A percentile compares a stretch with the other conserved stretches of the same genome.
Conservation (phyloP, 2,888 invertebrate genomes). For the Xestia sexstrigata region DNA sequence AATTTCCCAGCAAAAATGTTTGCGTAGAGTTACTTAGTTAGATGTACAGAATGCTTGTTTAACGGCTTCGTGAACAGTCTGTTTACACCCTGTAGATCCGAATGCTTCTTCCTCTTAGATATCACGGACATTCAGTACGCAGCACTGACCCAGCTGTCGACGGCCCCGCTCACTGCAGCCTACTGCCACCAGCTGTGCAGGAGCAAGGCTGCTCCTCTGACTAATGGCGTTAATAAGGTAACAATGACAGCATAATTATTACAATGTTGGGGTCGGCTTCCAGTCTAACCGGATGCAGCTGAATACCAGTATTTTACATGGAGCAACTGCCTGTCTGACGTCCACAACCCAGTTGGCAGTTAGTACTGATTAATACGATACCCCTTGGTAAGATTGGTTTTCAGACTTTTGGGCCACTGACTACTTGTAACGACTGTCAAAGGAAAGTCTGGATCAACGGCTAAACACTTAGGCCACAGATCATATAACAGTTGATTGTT, state of each 20-base stretch:
- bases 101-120: slow-evolving; percentile 71
- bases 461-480: not conserved
- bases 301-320: not conserved
- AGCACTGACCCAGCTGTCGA: slow-evolving; percentile 92
- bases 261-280: too few species aligned
- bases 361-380: not conserved
- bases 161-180: slow-evolving; percentile 92
- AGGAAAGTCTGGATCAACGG: not conserved
- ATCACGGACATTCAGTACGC: slow-evolving; percentile 92
- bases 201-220: slow-evolving; percentile 60
- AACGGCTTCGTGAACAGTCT: too few species aligned
- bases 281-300: not conserved
- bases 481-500: too few species aligned
- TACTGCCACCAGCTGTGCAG: slow-evolving; percentile 88
- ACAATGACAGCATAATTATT: not conserved
- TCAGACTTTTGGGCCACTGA: not conserved
- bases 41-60: too few species aligned
- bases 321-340: too few species aligned
- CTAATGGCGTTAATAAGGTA: slow-evolving; percentile 79
- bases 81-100: too few species aligned
- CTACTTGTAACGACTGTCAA: not conserved
- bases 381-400: not conserved
- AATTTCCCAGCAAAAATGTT: too few species aligned
- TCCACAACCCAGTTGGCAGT: not conserved
- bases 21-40: too few species aligned